phyloP scores from a whole-genome alignment of 2,797 vertebrate species.

The Clarias fuscus region DNA sequence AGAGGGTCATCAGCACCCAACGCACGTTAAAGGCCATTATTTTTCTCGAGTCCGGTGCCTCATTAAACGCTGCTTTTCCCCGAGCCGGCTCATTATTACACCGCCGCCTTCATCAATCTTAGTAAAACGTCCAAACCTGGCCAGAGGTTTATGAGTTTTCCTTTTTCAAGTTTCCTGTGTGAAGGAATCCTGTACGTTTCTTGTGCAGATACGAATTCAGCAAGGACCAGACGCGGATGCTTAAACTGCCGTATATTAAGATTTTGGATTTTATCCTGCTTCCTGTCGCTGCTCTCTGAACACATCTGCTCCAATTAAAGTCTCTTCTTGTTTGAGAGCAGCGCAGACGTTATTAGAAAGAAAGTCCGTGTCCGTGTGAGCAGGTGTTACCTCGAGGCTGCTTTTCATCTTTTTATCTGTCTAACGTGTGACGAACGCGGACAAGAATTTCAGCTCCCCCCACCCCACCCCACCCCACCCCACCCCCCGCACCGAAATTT shows the following conservation, averaged over 20 bases:
- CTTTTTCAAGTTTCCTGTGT: not conserved
- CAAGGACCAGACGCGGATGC: not conserved
- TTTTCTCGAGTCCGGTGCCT: slow-evolving; percentile 15
- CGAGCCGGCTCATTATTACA: slow-evolving; percentile 21
- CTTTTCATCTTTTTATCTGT: not conserved
- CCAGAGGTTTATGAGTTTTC: slow-evolving; percentile 14
- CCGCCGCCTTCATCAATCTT: slow-evolving; percentile 6
- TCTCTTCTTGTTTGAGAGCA: not conserved
- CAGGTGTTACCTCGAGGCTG: slow-evolving; percentile 18
- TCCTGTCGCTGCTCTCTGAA: not conserved
- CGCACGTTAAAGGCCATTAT: slow-evolving; percentile 40
- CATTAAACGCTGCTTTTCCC: slow-evolving; percentile 38
- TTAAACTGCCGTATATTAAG: not conserved
- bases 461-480: no score
- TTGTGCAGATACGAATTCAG: not conserved
- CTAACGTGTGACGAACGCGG: not conserved
- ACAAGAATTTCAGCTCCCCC: not conserved
- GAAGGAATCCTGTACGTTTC: not conserved
- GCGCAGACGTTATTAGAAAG: slow-evolving; percentile 33
- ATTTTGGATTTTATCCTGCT: slow-evolving; percentile 27
- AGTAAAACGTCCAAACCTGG: slow-evolving; percentile 27
- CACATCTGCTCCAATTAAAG: slow-evolving; percentile 33
- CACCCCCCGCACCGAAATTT: no score
- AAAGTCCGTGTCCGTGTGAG: slow-evolving; percentile 4
- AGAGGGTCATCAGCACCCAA: slow-evolving; percentile 26